These are phyloP conservation scores for Aurelia coerulea DNA, from an alignment of 30 jellyfish, hydroid and myxozoan species.

Conservation along the genomic window DNA sequence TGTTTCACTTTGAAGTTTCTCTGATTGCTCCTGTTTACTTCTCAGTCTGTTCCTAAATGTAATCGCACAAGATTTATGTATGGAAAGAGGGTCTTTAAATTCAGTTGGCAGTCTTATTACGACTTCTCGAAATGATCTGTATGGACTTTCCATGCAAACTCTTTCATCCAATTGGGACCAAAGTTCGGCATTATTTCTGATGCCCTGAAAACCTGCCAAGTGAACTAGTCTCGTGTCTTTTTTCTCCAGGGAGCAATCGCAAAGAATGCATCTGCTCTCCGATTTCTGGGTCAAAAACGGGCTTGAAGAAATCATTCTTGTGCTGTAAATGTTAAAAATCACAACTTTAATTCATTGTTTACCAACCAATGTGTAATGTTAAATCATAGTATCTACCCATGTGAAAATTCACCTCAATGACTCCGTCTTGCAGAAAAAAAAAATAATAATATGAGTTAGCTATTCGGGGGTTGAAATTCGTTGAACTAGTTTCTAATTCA, in stretches of 20 bases:
- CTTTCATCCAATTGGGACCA: too few relatives aligned
- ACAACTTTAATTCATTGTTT: conserved; percentile 24
- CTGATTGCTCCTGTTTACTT: conserved; percentile 43
- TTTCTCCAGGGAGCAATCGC: conserved; percentile 35
- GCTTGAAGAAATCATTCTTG: too few relatives aligned
- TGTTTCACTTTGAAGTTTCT: conserved; percentile 56
- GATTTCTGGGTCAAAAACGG: too few relatives aligned
- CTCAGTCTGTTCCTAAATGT: conserved; percentile 51
- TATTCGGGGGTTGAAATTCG: conserved; percentile 25
- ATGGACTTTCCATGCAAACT: too few relatives aligned
- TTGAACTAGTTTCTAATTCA: conserved; percentile 35
- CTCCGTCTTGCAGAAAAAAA: conserved; percentile 12
- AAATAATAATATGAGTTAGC: conserved; percentile 9
- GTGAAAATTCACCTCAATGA: not conserved
- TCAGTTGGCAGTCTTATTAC: too few relatives aligned
- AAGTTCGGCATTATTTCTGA: conserved; percentile 39
- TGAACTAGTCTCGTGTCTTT: conserved; percentile 42
- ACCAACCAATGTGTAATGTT: conserved; percentile 4
- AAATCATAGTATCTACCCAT: conserved; percentile 28
- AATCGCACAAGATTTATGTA: conserved; percentile 50
- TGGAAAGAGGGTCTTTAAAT: conserved; percentile 11
- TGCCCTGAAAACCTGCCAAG: conserved; percentile 43
- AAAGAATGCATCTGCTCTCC: conserved; percentile 29
- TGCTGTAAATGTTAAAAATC: too few relatives aligned
- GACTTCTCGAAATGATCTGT: too few relatives aligned